Evolutionary conservation across 1,140 invertebrate genomes (phyloP), one percentile per base, ranked within the genome.

Genomic region (Lordiphosa clarofinis): DNA sequence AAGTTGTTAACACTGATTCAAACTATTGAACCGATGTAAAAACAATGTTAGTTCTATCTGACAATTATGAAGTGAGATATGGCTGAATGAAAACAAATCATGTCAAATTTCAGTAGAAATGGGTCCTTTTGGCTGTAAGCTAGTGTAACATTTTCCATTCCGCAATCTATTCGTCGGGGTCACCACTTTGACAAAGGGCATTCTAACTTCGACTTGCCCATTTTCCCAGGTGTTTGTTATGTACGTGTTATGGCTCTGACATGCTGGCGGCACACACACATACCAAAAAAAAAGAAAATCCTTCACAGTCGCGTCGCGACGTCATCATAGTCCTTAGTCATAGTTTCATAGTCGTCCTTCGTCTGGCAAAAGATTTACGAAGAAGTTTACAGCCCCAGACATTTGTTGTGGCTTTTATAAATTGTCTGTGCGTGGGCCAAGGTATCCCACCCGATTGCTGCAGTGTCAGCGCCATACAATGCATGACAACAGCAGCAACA

Each of bases 391-490:
- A 81, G 76, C 76, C 58, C 54, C 76, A 76, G 76, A 81, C 76
- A 81, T 82, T 76, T 81, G 76, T 82, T 81, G 76, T 76, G 76
- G 78, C 76, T 74, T 67, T 81, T 81, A 81, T 81, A 81, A 81
- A 81, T 81, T 82, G 76, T 81, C 72, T 64, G 72, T 72, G 67
- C 76, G 76, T 81, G 72, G 75, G 76, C 76, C 75, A 81, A 81
- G 61, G 76, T 75, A 58, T 70, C 4, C 1, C 19, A 4, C 4
- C 69, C 71, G 64, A 78, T 52, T 73, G 65, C 75, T 59, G 75
- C 69, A 78, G 69, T 69, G 71, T 68, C 68, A 78, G 48, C 66
- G 56, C 52, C 66, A 50, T 49, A 69, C 66, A 70, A 70, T 70
- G 56, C 56, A 64, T 49, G 49, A 53, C 15, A 44, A 19, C 59